phyloP scores from a whole-genome alignment of 2,113 vertebrate species.

The Dolichallabes microphthalmus region DNA sequence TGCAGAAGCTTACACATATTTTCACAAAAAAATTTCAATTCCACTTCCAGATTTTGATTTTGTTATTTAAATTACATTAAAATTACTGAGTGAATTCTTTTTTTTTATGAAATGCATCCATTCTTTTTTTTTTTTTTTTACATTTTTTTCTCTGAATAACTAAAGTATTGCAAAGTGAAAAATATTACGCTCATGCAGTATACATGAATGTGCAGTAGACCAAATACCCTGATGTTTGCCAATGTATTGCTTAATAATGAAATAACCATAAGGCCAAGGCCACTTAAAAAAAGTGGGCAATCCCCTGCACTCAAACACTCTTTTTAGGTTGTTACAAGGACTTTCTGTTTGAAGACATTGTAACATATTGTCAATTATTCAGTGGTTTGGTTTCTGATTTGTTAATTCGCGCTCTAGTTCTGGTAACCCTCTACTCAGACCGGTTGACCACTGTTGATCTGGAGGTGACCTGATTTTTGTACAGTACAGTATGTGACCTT shows the following conservation, averaged over 20 bases:
- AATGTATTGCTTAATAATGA: not conserved
- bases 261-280: not conserved
- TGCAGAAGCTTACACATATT: conserved; percentile 11
- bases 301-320: not conserved
- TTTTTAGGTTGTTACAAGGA: not conserved
- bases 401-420: not conserved
- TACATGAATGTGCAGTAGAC: not conserved
- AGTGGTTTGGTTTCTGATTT: not conserved
- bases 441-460: not conserved
- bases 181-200: not conserved
- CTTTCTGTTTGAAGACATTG: not conserved
- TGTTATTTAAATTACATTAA: conserved; percentile 41
- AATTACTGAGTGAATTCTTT: conserved; percentile 45
- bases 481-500: not conserved
- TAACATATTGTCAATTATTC: not conserved
- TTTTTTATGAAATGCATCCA: not conserved
- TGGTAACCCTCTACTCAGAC: not conserved
- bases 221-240: not conserved
- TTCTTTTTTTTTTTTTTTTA: not conserved
- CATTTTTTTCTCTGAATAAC: not conserved
- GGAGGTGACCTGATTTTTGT: not conserved
- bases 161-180: too few species aligned
- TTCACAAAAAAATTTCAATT: conserved; percentile 31
- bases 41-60: not conserved
- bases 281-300: too few species aligned